Evolutionary conservation across 2,113 vertebrate species (phyloP).

Genomic region (Embiotoca jacksoni): DNA sequence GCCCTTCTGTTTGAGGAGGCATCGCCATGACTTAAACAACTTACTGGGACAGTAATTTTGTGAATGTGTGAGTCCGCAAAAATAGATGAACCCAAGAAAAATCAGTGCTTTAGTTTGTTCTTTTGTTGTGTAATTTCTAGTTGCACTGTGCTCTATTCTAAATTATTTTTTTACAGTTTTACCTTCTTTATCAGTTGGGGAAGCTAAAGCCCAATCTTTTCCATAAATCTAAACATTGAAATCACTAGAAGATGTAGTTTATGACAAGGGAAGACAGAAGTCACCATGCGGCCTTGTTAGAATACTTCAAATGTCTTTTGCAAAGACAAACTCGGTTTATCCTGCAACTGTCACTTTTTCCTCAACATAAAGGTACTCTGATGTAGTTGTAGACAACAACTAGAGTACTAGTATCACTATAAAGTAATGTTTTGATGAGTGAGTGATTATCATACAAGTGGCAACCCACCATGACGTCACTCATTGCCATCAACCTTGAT

Average conservation of each 20-base stretch:
- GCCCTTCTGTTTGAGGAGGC: conserved; percentile 43
- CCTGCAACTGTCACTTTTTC: not conserved
- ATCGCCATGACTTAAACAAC: conserved; percentile 40
- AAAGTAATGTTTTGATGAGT: not conserved
- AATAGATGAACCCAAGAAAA: not conserved
- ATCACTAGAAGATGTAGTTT: too few species aligned
- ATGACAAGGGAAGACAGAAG: too few species aligned
- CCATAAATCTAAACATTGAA: too few species aligned
- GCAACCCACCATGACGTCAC: too few species aligned
- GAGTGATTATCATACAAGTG: too few species aligned
- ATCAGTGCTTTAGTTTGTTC: not conserved
- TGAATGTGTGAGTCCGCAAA: conserved; percentile 16
- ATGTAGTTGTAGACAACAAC: not conserved
- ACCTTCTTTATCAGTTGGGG: too few species aligned
- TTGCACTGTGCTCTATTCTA: not conserved
- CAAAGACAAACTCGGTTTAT: not conserved
- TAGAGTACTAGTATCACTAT: not conserved
- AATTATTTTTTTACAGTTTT: too few species aligned
- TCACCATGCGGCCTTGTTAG: too few species aligned
- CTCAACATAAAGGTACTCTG: not conserved
- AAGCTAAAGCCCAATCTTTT: too few species aligned
- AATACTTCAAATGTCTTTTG: not conserved
- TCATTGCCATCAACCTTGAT: too few species aligned
- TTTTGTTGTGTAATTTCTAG: not conserved
- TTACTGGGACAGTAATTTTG: not conserved